These are phyloP conservation scores for Dendrocincla tyrannina DNA, from an alignment of 2,797 vertebrate genomes.

Conservation along the genomic window DNA sequence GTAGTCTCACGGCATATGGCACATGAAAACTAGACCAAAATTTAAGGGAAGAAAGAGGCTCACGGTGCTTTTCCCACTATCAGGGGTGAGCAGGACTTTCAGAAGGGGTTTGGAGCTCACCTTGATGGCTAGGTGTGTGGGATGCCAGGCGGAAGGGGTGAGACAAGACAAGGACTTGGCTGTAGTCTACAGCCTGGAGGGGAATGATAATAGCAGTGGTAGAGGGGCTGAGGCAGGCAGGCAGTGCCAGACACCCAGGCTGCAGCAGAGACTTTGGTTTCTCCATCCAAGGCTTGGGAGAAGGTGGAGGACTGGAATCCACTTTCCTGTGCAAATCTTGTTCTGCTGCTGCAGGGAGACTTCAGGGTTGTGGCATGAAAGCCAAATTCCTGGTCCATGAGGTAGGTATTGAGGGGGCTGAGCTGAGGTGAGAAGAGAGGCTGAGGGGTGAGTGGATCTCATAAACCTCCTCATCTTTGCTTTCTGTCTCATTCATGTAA, in stretches of 20 bases:
- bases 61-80: not conserved
- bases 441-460: not conserved
- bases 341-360: not conserved
- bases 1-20: not conserved
- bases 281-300: not conserved
- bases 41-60: not conserved
- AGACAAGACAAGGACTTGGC: not conserved
- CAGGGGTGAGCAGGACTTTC: not conserved
- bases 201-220: not conserved
- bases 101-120: not conserved
- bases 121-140: accelerated
- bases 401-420: not conserved
- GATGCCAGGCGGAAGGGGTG: not conserved
- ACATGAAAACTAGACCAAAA: not conserved
- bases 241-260: not conserved
- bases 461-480: not conserved
- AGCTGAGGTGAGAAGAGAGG: not conserved
- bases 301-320: not conserved
- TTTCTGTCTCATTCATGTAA: not conserved
- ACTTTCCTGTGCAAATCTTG: not conserved
- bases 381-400: accelerated
- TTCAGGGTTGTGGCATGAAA: not conserved
- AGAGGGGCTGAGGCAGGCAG: not conserved
- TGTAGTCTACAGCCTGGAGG: not conserved
- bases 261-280: not conserved